Conservation (phyloP, 2,113 vertebrate genomes). For the Colaptes auratus region DNA sequence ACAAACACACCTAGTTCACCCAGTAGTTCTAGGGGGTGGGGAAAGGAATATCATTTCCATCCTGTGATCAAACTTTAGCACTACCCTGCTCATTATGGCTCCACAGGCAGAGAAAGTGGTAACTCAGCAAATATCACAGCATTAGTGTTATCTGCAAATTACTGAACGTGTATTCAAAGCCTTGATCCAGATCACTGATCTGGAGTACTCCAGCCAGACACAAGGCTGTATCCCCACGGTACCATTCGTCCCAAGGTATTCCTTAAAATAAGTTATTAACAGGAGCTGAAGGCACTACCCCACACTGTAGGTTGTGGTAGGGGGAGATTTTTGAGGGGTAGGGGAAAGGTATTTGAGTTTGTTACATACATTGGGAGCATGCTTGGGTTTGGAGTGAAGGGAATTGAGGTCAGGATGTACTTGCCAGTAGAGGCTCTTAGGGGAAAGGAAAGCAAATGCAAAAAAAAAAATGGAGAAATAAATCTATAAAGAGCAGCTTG, state of each 20-base stretch:
- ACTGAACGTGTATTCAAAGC: too few relatives aligned
- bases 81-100: not conserved
- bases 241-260: not conserved
- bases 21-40: not conserved
- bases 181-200: too few relatives aligned
- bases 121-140: not conserved
- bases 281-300: not conserved
- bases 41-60: not conserved
- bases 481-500: not conserved
- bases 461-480: not conserved
- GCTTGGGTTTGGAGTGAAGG: not conserved
- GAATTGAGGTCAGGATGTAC: not conserved
- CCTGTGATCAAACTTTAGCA: not conserved
- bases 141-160: too few relatives aligned
- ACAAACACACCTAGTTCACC: not conserved
- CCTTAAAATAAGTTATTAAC: not conserved
- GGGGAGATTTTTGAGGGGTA: accelerated
- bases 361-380: not conserved
- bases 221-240: not conserved
- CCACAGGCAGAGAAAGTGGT: not conserved
- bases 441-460: not conserved
- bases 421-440: not conserved
- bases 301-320: not conserved
- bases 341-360: not conserved
- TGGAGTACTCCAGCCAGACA: not conserved